These are phyloP conservation scores for Lates calcarifer DNA, from an alignment of 2,113 vertebrate species.

Conservation along the genomic window DNA sequence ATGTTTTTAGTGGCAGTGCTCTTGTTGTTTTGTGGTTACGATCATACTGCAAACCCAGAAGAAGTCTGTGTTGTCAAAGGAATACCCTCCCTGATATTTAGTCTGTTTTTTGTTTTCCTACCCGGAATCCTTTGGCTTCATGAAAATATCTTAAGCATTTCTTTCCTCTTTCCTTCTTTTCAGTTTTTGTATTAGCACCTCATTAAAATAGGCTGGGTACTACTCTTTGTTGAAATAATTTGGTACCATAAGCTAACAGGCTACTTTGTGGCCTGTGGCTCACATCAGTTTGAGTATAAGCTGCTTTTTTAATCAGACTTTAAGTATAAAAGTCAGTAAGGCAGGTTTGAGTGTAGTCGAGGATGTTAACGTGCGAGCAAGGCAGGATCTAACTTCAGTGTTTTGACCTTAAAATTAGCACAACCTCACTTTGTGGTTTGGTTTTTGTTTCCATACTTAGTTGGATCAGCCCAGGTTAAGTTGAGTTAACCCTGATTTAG, in stretches of 20 bases:
- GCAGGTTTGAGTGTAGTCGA: not conserved
- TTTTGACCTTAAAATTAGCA: not conserved
- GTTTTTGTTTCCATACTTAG: not conserved
- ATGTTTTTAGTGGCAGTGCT: slow-evolving; percentile 52
- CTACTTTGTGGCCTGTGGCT: not conserved
- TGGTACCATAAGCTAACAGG: slow-evolving; percentile 30
- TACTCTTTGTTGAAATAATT: not conserved
- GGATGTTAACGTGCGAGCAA: not conserved
- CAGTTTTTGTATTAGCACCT: slow-evolving; percentile 14
- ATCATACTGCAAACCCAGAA: slow-evolving; percentile 43
- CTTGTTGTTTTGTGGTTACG: slow-evolving; percentile 39
- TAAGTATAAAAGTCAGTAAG: not conserved
- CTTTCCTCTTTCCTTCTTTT: slow-evolving; percentile 7
- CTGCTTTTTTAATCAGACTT: slow-evolving; percentile 4
- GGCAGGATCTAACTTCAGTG: not conserved
- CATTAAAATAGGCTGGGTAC: slow-evolving; percentile 26
- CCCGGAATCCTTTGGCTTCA: slow-evolving; percentile 18
- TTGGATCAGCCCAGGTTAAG: not conserved
- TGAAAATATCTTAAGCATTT: slow-evolving; percentile 17
- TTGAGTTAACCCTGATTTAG: slow-evolving; percentile 21
- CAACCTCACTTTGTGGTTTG: slow-evolving; percentile 8
- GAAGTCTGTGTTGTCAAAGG: slow-evolving; percentile 45
- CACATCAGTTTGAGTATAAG: slow-evolving; percentile 31
- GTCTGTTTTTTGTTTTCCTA: not conserved
- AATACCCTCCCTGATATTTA: slow-evolving; percentile 37